Evolutionary conservation across 2,888 invertebrate species (phyloP).

Genomic region (Nemapogon koenigi): DNA sequence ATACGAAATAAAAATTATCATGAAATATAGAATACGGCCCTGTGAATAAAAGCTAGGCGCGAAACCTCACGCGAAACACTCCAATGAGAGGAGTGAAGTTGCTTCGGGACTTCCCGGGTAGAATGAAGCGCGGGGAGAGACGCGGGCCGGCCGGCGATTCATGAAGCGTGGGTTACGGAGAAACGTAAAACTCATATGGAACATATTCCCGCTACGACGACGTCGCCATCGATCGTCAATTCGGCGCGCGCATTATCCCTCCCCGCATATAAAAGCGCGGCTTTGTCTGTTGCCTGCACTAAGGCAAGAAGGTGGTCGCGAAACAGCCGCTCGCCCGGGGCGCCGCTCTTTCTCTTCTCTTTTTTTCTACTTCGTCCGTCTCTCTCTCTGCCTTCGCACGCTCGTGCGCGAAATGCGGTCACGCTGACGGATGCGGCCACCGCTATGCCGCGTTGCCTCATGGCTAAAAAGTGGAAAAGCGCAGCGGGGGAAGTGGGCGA

Average conservation of each 20-base stretch:
- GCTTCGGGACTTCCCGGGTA: no score
- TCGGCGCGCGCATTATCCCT: conserved; percentile 49
- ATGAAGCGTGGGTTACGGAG: no score
- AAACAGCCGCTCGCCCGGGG: conserved; percentile 50
- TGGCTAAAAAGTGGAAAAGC: conserved; percentile 96
- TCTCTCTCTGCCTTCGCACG: conserved; percentile 36
- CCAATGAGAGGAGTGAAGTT: no score
- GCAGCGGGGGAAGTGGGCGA: conserved; percentile 67
- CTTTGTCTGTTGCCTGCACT: conserved; percentile 50
- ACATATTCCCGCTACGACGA: conserved; percentile 1
- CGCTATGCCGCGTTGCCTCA: conserved; percentile 92
- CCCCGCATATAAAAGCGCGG: conserved; percentile 52
- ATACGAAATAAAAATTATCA: no score
- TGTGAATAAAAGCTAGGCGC: no score
- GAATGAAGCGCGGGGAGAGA: no score
- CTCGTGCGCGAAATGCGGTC: conserved; percentile 42
- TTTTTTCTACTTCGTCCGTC: conserved; percentile 51
- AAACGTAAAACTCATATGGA: no score
- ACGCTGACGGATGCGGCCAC: conserved; percentile 63
- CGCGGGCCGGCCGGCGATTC: no score
- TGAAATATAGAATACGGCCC: no score
- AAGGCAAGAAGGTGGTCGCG: conserved; percentile 65
- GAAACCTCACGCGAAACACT: no score
- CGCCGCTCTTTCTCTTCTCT: conserved; percentile 62
- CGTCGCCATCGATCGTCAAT: conserved; percentile 42